A percentile compares a stretch with the other conserved stretches of the same genome.
Conservation (phyloP, 2,797 vertebrate species). For the Chaetodon trifasciatus region DNA sequence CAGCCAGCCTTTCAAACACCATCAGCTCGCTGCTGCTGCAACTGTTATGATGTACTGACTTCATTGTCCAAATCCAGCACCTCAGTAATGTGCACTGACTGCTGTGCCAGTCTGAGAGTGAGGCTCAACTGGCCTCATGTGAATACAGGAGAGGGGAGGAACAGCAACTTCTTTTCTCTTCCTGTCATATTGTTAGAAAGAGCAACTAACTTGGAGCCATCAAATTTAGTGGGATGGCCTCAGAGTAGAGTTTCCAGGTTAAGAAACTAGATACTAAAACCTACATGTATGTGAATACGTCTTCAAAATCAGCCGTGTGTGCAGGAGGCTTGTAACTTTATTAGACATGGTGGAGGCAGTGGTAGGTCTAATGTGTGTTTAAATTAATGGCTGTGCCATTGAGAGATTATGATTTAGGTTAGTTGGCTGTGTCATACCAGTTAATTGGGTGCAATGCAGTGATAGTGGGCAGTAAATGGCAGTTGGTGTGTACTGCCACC, state of each 20-base stretch:
- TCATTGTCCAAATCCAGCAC: conserved; percentile 33
- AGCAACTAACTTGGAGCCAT: conserved; percentile 17
- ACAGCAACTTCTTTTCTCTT: conserved; percentile 9
- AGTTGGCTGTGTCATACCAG: conserved; percentile 70
- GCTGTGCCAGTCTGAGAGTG: conserved; percentile 27
- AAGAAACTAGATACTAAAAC: conserved; percentile 16
- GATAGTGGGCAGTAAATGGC: conserved; percentile 33
- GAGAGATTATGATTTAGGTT: conserved; percentile 70
- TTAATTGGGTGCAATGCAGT: conserved; percentile 78
- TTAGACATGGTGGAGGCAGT: conserved; percentile 16
- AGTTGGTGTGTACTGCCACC: conserved; percentile 74
- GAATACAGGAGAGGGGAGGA: conserved; percentile 22
- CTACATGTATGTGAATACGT: conserved; percentile 3
- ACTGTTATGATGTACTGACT: conserved; percentile 42
- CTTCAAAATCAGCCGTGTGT: background rate
- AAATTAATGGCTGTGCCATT: conserved; percentile 56
- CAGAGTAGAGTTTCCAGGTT: background rate
- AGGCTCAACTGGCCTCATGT: conserved; percentile 32
- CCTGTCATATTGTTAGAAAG: background rate
- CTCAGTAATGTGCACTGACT: conserved; percentile 27
- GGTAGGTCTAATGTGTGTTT: conserved; percentile 5
- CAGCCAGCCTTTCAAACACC: conserved; percentile 33
- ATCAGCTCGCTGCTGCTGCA: conserved; percentile 29
- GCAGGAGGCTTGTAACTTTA: conserved; percentile 20
- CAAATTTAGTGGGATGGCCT: conserved; percentile 7